Evolutionary conservation across 2,888 invertebrate genomes (phyloP), one percentile per base, ranked within the genome.

Genomic region (Leucophenga maculata): DNA sequence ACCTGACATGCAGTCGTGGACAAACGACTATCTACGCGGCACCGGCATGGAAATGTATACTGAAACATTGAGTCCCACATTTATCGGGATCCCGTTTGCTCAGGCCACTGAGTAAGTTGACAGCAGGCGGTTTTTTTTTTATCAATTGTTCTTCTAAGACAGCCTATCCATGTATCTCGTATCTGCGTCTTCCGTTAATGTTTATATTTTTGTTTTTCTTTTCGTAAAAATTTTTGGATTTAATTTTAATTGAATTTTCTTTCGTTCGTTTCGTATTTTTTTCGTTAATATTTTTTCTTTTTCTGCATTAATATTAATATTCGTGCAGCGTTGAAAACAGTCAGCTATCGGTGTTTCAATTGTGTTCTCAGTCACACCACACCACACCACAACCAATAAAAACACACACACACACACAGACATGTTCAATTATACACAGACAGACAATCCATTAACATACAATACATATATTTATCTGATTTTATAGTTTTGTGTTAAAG

Each of bases 41-140:
- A 98, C 99, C 86, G 98, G 98, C 88, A 98, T 99, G 97, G 99
- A 99, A 93, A 98, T 98, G 97, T 99, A 99, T 92, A 99, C 98
- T 88, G 98, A 98, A 92, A 97, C 96, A 87, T 93, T 99, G 91
- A 98, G 98, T 90, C 94, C 95, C 83, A 95, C 98, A 85, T 99
- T 99, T 93, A 95, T 97, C 90, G 97, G 97, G 91, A 96, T 98
- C 94, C 96, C 95, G 88, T 99, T 98, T 93, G 96, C 95, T 89
- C 94, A 96, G 91, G 98, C 98, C 87, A 96, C 98, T 90, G 97
- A 98, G 98, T 99, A 95, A 96, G 97, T 96, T 91, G 78, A 81
- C 82, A 78, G 77, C 83, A 73, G 83, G 81, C 83, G 70, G 75
- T 74, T 72, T 67, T 71, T 70, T 72, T n/a, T 60, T 75, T 60